Conservation (phyloP, 2,113 vertebrate genomes). For the Amblyopsis rosae region DNA sequence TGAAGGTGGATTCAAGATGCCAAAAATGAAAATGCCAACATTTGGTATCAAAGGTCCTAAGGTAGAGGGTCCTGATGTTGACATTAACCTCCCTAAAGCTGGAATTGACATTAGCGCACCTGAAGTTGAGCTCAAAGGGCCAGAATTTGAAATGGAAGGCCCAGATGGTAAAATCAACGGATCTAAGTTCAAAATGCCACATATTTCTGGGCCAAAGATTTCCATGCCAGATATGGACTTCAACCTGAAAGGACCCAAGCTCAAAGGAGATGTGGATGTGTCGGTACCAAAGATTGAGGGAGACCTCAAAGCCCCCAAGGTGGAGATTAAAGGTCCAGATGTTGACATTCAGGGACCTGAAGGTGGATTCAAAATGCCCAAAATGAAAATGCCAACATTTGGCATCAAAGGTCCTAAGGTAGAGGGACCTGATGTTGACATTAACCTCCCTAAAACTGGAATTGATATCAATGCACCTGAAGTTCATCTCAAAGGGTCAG, state of each 20-base stretch:
- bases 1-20: conserved; percentile 12
- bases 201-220: neutral
- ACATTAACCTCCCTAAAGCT: neutral
- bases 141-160: neutral
- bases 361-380: conserved; percentile 66
- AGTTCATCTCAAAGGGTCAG: conserved; percentile 43
- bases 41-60: conserved; percentile 13
- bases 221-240: neutral
- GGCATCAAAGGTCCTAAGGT: conserved; percentile 1
- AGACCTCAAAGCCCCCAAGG: neutral
- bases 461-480: conserved; percentile 9
- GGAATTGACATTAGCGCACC: neutral
- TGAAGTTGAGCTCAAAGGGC: neutral
- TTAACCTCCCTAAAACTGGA: conserved; percentile 29
- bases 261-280: conserved; percentile 7
- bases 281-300: conserved; percentile 6
- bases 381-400: conserved; percentile 13
- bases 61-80: conserved; percentile 31
- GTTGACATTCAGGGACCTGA: conserved; percentile 54
- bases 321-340: conserved; percentile 20
- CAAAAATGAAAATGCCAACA: conserved; percentile 9
- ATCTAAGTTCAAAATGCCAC: conserved; percentile 2
- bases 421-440: conserved; percentile 14
- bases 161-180: neutral
- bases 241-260: conserved; percentile 4